These are phyloP conservation scores for Lagodon rhomboides DNA, from an alignment of 2,797 vertebrate genomes.

Conservation along the genomic window DNA sequence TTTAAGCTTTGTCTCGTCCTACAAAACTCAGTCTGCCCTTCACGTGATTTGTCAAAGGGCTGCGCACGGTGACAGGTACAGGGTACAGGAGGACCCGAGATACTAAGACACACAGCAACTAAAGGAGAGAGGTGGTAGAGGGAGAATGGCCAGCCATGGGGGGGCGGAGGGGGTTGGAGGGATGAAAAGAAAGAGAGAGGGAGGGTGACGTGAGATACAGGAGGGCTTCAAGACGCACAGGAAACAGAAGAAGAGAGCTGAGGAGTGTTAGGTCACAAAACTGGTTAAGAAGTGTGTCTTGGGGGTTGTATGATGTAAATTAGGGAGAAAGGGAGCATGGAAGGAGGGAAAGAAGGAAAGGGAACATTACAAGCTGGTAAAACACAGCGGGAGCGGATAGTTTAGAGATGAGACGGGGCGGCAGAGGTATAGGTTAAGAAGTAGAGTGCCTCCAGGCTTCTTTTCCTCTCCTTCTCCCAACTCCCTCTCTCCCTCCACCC, in stretches of 20 bases:
- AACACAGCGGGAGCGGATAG: conserved; percentile 43
- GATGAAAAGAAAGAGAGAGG: conserved; percentile 40
- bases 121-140: conserved; percentile 61
- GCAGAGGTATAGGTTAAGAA: conserved; percentile 61
- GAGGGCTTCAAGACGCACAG: conserved; percentile 30
- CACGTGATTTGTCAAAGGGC: conserved; percentile 95
- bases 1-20: conserved; percentile 98
- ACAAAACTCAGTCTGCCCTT: conserved; percentile 98
- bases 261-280: conserved; percentile 38
- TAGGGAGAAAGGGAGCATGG: conserved; percentile 24
- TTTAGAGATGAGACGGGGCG: conserved; percentile 45
- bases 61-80: conserved; percentile 78
- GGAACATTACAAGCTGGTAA: conserved; percentile 28
- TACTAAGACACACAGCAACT: conserved; percentile 69
- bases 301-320: conserved; percentile 23
- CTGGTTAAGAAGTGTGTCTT: conserved; percentile 30
- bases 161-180: conserved; percentile 9
- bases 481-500: conserved; percentile 46
- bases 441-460: conserved; percentile 80
- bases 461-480: conserved; percentile 58
- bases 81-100: conserved; percentile 76
- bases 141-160: conserved; percentile 21
- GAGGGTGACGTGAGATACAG: conserved; percentile 39
- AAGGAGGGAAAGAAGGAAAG: conserved; percentile 4
- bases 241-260: conserved; percentile 42